These are phyloP conservation scores for Poeciliopsis occidentalis DNA, from an alignment of 2,113 vertebrate genomes.

Conservation along the genomic window DNA sequence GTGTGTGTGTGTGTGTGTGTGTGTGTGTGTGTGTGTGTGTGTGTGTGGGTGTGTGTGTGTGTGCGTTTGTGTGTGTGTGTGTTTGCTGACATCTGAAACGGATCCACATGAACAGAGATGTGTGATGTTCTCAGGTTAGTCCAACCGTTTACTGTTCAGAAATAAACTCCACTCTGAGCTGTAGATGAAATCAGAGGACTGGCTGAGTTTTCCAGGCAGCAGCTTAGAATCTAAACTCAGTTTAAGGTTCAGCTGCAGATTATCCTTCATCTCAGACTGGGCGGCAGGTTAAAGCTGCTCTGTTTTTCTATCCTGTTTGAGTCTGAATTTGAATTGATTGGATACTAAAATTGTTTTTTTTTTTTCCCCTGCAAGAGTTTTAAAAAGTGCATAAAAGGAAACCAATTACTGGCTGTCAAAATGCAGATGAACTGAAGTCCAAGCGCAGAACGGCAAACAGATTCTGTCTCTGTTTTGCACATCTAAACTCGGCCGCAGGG, in stretches of 20 bases:
- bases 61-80: constrained; percentile 13
- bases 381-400: too few relatives aligned
- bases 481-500: too few relatives aligned
- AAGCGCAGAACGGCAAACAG: too few relatives aligned
- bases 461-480: too few relatives aligned
- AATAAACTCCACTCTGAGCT: not conserved
- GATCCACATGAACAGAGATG: constrained; percentile 25
- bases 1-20: too few relatives aligned
- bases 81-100: constrained; percentile 23
- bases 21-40: too few relatives aligned
- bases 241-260: constrained; percentile 45
- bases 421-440: too few relatives aligned
- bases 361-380: constrained; percentile 35
- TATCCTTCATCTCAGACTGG: constrained; percentile 57
- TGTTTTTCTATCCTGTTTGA: constrained; percentile 68
- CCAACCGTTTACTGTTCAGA: not conserved
- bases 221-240: not conserved
- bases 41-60: too few relatives aligned
- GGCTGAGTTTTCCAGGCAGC: not conserved
- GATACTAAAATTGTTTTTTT: constrained; percentile 76
- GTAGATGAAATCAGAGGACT: constrained; percentile 9
- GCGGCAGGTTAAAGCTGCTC: constrained; percentile 49
- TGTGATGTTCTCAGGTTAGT: not conserved
- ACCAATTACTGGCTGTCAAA: too few relatives aligned
- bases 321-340: constrained; percentile 79